Base-by-base conservation (phyloP, 2,888 invertebrate genomes). In the Dryomyza anilis region DNA sequence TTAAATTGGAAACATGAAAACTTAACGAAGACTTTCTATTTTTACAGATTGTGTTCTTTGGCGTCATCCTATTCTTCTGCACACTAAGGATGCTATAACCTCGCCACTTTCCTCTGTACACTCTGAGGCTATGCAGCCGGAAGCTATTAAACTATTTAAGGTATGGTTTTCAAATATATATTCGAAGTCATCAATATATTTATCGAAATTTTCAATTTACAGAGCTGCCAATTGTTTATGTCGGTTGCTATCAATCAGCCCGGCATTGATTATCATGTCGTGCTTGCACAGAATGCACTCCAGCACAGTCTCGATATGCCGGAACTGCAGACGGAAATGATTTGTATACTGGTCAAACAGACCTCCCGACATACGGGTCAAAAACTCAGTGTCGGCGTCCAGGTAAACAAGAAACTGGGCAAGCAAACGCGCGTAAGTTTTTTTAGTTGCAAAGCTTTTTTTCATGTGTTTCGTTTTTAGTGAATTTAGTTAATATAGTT, bases 191-290 rank as follows among this genome's bases (percentile, higher is more conserved):
- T 39, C 4, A 30, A 16, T 10, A 27, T 2, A 12, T 43, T 43
- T 12, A 53, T 61, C 16, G 33, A 25, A 16, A 19, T 25, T 12
- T n/a, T 21, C 8, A 33, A 39, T 21, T 46, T 67, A 14, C 85
- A 95, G 94, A 95, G 96, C 83, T 92, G 95, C 72, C 95, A 97
- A 81, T 87, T 98, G 71, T 98, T 98, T 85, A 95, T 95, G 89
- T 96, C 95, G 3, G 96, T 97, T 70, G 92, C 94, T 50, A 93
- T 98, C 73, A 96, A 97, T 84, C 94, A 94, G 78, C 93, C 96
- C 62, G 95, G 96, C 78, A 94, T 98, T 75, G 98, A 98, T 86
- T 96, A 97, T 85, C 98, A 98, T 85, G 96, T 98, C 77, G 95
- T 95, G 67, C 86, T 98, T 67, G 97, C 97, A 16, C 98, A 98